These are phyloP conservation scores for Octomys mimax DNA, from an alignment of 2,797 vertebrate species.

Conservation along the genomic window DNA sequence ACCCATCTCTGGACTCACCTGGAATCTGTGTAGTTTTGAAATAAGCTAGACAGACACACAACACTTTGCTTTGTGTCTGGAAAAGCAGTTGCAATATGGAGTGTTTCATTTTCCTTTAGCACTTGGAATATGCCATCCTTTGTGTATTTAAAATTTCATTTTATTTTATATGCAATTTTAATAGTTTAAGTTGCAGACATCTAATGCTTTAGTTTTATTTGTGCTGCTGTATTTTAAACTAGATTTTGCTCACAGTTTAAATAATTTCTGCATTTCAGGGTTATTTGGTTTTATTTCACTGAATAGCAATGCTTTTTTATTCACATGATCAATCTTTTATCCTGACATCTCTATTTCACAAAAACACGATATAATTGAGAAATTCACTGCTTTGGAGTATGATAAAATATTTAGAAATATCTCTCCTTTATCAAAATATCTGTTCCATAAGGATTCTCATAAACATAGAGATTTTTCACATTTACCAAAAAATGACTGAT, in stretches of 20 bases:
- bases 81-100: conserved; percentile 14
- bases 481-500: conserved; percentile 12
- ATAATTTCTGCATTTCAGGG: conserved; percentile 61
- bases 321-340: conserved; percentile 59
- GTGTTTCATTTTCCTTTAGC: conserved; percentile 28
- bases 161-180: conserved; percentile 69
- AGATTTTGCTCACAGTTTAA: conserved; percentile 61
- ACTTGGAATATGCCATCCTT: conserved; percentile 61
- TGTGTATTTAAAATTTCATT: conserved; percentile 64
- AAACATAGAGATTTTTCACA: background rate
- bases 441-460: background rate
- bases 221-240: conserved; percentile 49
- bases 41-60: background rate
- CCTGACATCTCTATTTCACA: background rate
- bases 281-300: conserved; percentile 69
- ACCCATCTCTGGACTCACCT: background rate
- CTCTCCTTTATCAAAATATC: background rate
- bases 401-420: conserved; percentile 45
- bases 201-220: conserved; percentile 61
- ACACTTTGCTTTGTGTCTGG: background rate
- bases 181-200: conserved; percentile 70
- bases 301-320: conserved; percentile 57
- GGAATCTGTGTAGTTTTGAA: conserved; percentile 31
- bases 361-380: conserved; percentile 28
- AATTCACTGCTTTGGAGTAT: background rate